Evolutionary conservation across 2,888 invertebrate genomes (phyloP).

Genomic region (Drosophila rubida): DNA sequence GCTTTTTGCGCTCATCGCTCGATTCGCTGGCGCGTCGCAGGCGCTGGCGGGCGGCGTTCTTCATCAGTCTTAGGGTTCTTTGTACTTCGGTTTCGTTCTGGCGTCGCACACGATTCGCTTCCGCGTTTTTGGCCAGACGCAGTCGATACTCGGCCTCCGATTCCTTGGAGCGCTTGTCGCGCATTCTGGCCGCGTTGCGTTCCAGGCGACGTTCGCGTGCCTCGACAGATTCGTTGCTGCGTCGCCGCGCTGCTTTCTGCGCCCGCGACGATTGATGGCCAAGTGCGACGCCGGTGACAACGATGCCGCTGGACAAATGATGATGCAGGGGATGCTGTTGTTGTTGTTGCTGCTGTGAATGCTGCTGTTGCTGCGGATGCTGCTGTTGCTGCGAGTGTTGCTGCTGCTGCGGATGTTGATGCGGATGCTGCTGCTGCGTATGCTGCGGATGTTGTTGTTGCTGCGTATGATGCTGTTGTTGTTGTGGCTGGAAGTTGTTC

Average conservation of each 20-base stretch:
- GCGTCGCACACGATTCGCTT: slow-evolving; percentile 84
- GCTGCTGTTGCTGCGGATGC: slow-evolving; percentile 60
- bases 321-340: slow-evolving; percentile 80
- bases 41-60: slow-evolving; percentile 84
- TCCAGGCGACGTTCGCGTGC: slow-evolving; percentile 84
- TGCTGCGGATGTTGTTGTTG: slow-evolving; percentile 42
- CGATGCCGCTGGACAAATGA: slow-evolving; percentile 74
- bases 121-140: slow-evolving; percentile 84
- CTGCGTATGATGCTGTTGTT: slow-evolving; percentile 6
- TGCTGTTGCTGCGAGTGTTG: slow-evolving; percentile 40
- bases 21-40: slow-evolving; percentile 84
- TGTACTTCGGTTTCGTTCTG: slow-evolving; percentile 85
- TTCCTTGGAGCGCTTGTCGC: slow-evolving; percentile 84
- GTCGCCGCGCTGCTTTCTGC: slow-evolving; percentile 82
- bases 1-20: slow-evolving; percentile 82
- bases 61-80: slow-evolving; percentile 85
- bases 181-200: slow-evolving; percentile 85
- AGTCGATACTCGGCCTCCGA: slow-evolving; percentile 83
- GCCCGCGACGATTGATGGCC: slow-evolving; percentile 74
- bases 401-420: slow-evolving; percentile 31
- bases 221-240: slow-evolving; percentile 85
- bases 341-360: slow-evolving; percentile 40
- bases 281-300: slow-evolving; percentile 47
- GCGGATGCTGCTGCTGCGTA: slow-evolving; percentile 21
- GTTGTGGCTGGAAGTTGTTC: slow-evolving; percentile 34